Conservation (phyloP, 2,797 vertebrate species). For the Lindbergichthys nudifrons region DNA sequence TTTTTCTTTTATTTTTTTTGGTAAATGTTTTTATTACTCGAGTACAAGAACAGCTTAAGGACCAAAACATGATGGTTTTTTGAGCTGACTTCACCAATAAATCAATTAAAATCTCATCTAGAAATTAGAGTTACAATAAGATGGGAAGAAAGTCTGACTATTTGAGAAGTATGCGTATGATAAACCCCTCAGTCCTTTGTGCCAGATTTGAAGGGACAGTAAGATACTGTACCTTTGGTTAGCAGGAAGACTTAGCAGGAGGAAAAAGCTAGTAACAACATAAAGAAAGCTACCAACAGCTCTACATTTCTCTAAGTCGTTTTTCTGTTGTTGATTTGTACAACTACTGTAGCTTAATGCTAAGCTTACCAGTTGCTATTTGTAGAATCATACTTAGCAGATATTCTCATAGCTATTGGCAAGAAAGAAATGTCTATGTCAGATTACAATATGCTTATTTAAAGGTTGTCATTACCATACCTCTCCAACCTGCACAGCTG, state of each 20-base stretch:
- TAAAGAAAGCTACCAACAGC: not conserved
- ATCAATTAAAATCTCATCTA: constrained; percentile 21
- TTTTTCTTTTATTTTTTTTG: constrained; percentile 17
- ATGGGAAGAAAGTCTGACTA: constrained; percentile 20
- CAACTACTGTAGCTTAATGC: too few relatives aligned
- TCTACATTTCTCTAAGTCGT: not conserved
- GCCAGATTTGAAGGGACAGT: too few relatives aligned
- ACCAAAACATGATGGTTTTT: not conserved
- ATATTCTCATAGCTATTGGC: not conserved
- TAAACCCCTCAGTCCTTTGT: not conserved
- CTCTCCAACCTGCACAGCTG: not conserved
- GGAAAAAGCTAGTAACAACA: too few relatives aligned
- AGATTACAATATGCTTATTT: not conserved
- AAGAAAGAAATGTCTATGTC: not conserved
- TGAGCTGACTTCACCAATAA: not conserved
- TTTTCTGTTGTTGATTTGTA: too few relatives aligned
- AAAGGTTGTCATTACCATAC: not conserved
- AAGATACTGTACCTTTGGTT: too few relatives aligned
- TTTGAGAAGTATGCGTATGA: not conserved
- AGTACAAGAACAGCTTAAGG: constrained; percentile 4
- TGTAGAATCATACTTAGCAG: not conserved
- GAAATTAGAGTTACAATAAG: not conserved
- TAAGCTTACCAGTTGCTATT: not conserved
- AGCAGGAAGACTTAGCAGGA: too few relatives aligned
- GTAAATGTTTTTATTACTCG: constrained; percentile 9